Conservation (phyloP, 1,140 invertebrate species). For the Drosophila pandora region DNA sequence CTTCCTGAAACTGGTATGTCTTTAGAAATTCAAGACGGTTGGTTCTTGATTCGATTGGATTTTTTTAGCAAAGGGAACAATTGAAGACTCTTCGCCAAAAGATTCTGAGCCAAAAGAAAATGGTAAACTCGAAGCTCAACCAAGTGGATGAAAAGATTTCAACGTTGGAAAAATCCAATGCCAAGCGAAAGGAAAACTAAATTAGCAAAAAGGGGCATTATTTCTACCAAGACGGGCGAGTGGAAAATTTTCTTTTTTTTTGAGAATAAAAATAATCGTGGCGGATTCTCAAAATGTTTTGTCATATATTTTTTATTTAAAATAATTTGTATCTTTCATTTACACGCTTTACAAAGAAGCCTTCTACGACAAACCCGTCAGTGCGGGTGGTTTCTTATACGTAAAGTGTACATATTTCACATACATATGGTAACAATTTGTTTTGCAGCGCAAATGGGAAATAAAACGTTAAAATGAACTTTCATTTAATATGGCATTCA, state of each 20-base stretch:
- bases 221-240: neutral
- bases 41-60: neutral
- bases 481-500: slow-evolving; percentile 71
- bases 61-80: slow-evolving; percentile 57
- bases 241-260: neutral
- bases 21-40: neutral
- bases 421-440: slow-evolving; percentile 56
- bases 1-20: slow-evolving; percentile 56
- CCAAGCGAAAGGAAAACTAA: slow-evolving; percentile 2
- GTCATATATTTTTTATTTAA: slow-evolving; percentile 67
- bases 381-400: slow-evolving; percentile 21
- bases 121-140: slow-evolving; percentile 32
- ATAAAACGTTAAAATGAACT: slow-evolving; percentile 28
- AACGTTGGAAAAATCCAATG: neutral
- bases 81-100: slow-evolving; percentile 41
- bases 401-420: slow-evolving; percentile 26
- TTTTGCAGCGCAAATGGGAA: slow-evolving; percentile 51
- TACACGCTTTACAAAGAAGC: slow-evolving; percentile 66
- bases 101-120: slow-evolving; percentile 39
- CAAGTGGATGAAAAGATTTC: slow-evolving; percentile 51
- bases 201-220: neutral
- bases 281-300: neutral
- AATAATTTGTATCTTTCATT: slow-evolving; percentile 77
- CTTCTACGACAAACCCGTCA: slow-evolving; percentile 36
- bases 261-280: neutral